A percentile compares a stretch with the other conserved stretches of the same genome.
Evolutionary conservation across 2,113 vertebrate species (phyloP).

Genomic region (Falco punctatus): DNA sequence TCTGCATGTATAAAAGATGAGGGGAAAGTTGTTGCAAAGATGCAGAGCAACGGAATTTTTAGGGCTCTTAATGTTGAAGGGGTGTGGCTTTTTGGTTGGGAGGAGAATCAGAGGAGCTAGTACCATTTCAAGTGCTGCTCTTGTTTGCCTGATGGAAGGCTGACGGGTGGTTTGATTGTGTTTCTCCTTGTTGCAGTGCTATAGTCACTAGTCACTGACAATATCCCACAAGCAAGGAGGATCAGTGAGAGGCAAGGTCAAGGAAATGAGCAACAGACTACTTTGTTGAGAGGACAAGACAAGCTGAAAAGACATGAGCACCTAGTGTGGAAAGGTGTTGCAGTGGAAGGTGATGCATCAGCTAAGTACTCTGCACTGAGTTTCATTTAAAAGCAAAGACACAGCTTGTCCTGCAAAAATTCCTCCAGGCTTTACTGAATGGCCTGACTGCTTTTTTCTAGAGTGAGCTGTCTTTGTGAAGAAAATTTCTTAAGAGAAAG

Average conservation of each 20-base stretch:
- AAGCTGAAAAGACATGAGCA: background rate
- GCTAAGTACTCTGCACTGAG: background rate
- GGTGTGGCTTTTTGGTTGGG: background rate
- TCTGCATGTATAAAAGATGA: background rate
- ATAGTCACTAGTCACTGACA: constrained; percentile 21
- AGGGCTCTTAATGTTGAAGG: background rate
- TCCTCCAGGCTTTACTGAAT: background rate
- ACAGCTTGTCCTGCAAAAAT: background rate
- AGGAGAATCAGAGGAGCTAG: background rate
- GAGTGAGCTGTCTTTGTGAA: background rate
- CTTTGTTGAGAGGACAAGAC: background rate
- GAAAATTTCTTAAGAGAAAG: background rate
- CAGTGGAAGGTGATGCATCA: background rate
- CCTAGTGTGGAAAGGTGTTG: background rate
- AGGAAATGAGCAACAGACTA: background rate
- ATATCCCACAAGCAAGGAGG: background rate
- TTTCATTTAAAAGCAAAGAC: background rate
- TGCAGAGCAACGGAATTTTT: background rate
- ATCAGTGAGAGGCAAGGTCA: background rate
- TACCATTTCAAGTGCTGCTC: background rate
- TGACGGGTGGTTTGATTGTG: background rate
- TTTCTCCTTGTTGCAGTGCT: background rate
- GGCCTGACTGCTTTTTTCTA: background rate
- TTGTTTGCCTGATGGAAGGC: background rate
- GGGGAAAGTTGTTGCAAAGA: background rate